Evolutionary conservation across 2,888 invertebrate genomes (phyloP), one percentile per base, ranked within the genome.

Genomic region (Pasiphila rectangulata): DNA sequence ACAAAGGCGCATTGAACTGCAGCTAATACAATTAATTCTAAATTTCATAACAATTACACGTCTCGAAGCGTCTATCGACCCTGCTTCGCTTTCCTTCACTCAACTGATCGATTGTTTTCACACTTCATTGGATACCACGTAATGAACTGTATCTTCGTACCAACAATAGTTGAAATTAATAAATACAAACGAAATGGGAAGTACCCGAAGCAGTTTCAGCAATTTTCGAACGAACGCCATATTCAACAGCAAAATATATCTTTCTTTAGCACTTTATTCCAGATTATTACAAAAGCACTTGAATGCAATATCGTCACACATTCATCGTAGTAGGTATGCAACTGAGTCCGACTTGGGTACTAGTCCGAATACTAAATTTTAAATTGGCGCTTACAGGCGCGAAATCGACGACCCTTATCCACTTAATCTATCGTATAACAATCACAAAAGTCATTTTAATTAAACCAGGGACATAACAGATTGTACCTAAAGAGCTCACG

Each of bases 261-360:
- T 45, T 60, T 56, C 29, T 46, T 36, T 29, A 38, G 24, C 25
- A 46, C 36, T 38, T 41, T 57, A 62, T 56, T 56, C 63, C 56
- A 57, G 59, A 63, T 63, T 57, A 56, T 57, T 50, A 59, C 56
- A 61, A 59, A 60, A 60, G 43, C 49, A 66, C 63, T 67, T 47
- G 65, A 64, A 78, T 79, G 76, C 75, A 75, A 71, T 68, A 73
- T 71, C 56, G 74, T 75, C 69, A 77, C 81, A 83, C 78, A 81
- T 83, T 80, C 77, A 64, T 70, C 47, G 56, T 43, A 27, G 49
- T 45, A 56, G 5, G 6, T 25, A 52, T 56, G 51, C 46, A 44
- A 47, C 43, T 10, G 12, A 12, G 6, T 25, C 12, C 46, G 41
- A 56, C 41, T 54, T 45, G 51, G 50, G 46, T 54, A 56, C 54